These are phyloP conservation scores for Entomyzon cyanotis DNA, from an alignment of 2,113 vertebrate genomes.

Conservation along the genomic window DNA sequence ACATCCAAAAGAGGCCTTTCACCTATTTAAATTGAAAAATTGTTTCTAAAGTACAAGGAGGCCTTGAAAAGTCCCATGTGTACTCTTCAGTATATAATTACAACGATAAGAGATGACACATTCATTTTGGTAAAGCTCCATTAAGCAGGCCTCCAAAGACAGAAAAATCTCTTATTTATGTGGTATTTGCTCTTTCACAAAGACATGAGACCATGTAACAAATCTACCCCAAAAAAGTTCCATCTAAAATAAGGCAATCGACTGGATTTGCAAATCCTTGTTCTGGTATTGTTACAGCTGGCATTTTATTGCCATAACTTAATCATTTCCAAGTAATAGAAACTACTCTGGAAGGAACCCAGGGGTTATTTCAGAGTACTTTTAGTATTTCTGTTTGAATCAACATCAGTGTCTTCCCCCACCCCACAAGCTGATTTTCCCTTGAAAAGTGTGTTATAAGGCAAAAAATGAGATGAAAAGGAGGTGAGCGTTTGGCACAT, in stretches of 20 bases:
- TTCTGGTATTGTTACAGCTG: neutral
- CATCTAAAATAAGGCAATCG: neutral
- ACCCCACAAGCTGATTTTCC: neutral
- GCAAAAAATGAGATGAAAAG: neutral
- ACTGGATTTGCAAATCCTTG: neutral
- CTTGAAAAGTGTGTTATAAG: neutral
- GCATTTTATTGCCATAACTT: neutral
- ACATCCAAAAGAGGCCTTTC: neutral
- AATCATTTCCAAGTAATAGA: neutral
- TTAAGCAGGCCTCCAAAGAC: conserved; percentile 2
- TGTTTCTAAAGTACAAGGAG: neutral
- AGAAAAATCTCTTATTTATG: neutral
- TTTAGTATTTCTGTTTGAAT: neutral
- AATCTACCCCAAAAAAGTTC: neutral
- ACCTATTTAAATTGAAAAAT: conserved; percentile 31
- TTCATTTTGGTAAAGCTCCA: neutral
- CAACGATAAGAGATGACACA: conserved; percentile 26
- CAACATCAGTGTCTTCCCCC: neutral
- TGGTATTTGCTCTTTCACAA: neutral
- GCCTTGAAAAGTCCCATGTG: conserved; percentile 15
- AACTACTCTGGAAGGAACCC: neutral
- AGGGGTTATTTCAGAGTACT: neutral
- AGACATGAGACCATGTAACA: neutral
- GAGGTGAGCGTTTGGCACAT: neutral
- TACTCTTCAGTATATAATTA: neutral